Percentiles rank a stretch among this genome's conserved stretches.
phyloP scores from a whole-genome alignment of 2,888 invertebrate species.

The Pristionchus japonicus region DNA sequence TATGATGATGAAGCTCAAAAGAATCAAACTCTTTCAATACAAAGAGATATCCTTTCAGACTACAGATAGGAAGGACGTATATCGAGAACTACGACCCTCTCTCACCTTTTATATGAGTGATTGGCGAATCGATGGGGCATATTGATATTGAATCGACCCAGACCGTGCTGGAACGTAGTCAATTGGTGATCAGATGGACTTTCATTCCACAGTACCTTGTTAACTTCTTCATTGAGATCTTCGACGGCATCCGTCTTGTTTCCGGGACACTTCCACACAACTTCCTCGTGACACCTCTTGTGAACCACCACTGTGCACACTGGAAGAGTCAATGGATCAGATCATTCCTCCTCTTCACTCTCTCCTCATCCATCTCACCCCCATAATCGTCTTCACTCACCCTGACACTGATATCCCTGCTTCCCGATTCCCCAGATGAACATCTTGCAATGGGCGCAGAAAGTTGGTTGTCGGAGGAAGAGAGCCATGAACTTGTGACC shows the following conservation, averaged over 20 bases:
- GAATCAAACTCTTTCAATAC: background rate
- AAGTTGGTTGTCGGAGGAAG: conserved; percentile 96
- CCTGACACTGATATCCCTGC: conserved; percentile 79
- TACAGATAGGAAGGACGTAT: background rate
- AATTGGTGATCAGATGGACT: background rate
- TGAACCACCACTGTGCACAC: conserved; percentile 99
- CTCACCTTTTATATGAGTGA: conserved; percentile 89
- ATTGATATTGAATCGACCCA: conserved; percentile 92
- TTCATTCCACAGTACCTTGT: conserved; percentile 50
- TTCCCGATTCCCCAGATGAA: conserved; percentile 89
- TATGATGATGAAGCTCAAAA: background rate
- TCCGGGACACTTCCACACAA: conserved; percentile 98
- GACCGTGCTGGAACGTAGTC: conserved; percentile 18
- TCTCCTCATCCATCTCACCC: background rate
- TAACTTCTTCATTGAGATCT: conserved; percentile 64
- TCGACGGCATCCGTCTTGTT: conserved; percentile 81
- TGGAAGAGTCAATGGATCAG: conserved; percentile 77
- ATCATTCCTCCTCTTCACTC: background rate
- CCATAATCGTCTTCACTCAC: conserved; percentile 63
- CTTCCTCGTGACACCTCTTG: conserved; percentile 95
- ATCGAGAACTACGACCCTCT: background rate
- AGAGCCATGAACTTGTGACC: conserved; percentile 99
- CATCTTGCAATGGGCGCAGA: conserved; percentile 98
- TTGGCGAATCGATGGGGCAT: conserved; percentile 94
- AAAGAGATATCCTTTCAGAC: background rate